Conservation (phyloP, 2,113 vertebrate genomes). For the Aspiorhynchus laticeps region DNA sequence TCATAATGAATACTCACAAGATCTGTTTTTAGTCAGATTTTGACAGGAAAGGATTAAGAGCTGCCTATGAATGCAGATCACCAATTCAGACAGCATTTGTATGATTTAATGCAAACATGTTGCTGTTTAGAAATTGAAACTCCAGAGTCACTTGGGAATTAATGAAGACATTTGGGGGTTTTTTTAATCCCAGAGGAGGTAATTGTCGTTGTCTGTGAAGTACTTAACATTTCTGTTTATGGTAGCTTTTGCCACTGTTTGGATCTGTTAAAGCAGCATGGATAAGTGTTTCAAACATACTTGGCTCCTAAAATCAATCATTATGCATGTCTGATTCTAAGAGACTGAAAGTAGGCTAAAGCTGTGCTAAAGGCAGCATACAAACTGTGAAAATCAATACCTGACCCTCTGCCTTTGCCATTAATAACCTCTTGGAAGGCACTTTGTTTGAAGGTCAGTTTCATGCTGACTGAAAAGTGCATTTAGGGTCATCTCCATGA, state of each 20-base stretch:
- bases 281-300: neutral
- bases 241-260: neutral
- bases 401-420: neutral
- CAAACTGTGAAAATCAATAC: neutral
- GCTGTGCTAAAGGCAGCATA: neutral
- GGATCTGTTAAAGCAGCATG: neutral
- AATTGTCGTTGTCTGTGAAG: neutral
- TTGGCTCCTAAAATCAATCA: conserved; percentile 8
- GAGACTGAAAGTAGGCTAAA: neutral
- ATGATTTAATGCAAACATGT: conserved; percentile 4
- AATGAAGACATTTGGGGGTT: neutral
- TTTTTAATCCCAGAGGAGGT: neutral
- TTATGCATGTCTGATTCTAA: conserved; percentile 10
- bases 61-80: conserved; percentile 25
- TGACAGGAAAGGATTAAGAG: conserved; percentile 39
- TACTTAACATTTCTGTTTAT: neutral
- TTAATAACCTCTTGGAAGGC: neutral
- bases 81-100: neutral
- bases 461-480: neutral
- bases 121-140: neutral
- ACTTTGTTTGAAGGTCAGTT: conserved; percentile 8
- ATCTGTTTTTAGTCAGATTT: conserved; percentile 1
- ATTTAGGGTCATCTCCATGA: neutral
- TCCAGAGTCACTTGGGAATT: conserved; percentile 16
- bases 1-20: conserved; percentile 31